phyloP scores from a whole-genome alignment of 2,888 invertebrate species.

The Platypus cylindrus region DNA sequence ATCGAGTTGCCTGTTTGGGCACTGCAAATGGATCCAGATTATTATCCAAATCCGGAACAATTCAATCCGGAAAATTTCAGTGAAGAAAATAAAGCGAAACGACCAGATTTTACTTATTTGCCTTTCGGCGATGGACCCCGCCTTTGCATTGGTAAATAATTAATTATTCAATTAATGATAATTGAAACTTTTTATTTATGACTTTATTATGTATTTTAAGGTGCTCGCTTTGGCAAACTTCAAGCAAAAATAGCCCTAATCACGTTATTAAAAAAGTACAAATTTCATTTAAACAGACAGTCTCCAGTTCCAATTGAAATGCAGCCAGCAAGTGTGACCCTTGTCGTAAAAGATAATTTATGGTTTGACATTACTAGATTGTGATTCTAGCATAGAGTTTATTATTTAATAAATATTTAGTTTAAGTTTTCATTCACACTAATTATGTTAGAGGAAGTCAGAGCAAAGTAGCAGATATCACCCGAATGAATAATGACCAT shows the following conservation, averaged over 20 bases:
- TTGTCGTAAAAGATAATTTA: conserved; percentile 17
- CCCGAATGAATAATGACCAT: no score
- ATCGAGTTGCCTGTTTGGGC: conserved; percentile 2
- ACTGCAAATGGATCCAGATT: conserved; percentile 16
- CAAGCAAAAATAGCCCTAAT: conserved; percentile 22
- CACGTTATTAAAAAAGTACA: conserved; percentile 13
- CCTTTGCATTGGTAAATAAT: conserved; percentile 38
- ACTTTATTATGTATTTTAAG: conserved; percentile 3
- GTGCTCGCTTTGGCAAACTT: conserved; percentile 20
- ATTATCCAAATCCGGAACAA: conserved; percentile 41
- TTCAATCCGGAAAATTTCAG: conserved; percentile 49
- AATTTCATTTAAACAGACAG: conserved; percentile 20
- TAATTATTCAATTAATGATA: no score
- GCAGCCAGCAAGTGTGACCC: conserved; percentile 13
- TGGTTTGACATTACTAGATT: conserved; percentile 17
- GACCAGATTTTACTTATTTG: conserved; percentile 30
- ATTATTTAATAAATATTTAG: no score
- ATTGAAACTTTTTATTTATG: background rate
- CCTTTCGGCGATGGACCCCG: conserved; percentile 47
- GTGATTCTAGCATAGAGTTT: no score
- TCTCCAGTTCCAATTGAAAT: conserved; percentile 20
- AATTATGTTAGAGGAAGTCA: no score
- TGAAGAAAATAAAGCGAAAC: conserved; percentile 37
- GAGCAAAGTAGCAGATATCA: no score
- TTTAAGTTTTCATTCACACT: no score